phyloP scores from a whole-genome alignment of 2,113 vertebrate genomes.

The Elachura formosa region DNA sequence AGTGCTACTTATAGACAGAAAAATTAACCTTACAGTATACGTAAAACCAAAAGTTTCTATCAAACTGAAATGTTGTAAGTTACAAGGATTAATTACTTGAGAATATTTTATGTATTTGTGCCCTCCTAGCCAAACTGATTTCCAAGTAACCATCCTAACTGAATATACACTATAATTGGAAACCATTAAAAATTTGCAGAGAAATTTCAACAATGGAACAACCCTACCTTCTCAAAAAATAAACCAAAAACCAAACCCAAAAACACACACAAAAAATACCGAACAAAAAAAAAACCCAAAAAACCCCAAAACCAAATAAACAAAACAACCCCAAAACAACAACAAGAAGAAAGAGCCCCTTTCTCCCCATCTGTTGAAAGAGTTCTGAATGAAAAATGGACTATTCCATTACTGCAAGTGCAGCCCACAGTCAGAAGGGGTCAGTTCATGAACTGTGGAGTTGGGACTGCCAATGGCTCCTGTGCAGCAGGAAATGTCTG shows the following conservation, averaged over 20 bases:
- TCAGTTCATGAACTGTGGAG: not conserved
- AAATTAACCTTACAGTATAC: not conserved
- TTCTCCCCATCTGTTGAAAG: not conserved
- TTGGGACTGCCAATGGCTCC: slow-evolving; percentile 21
- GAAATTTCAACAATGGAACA: not conserved
- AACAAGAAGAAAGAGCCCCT: not conserved
- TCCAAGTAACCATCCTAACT: not conserved
- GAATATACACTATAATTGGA: not conserved
- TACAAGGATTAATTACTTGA: slow-evolving; percentile 7
- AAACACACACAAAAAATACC: no score
- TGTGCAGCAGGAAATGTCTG: slow-evolving; percentile 27
- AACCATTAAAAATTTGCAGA: not conserved
- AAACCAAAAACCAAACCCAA: no score
- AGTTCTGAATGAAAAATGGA: not conserved
- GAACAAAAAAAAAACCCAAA: no score
- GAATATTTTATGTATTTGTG: not conserved
- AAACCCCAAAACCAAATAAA: no score
- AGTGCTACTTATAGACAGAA: slow-evolving; percentile 47
- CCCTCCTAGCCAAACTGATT: not conserved
- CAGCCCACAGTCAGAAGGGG: not conserved
- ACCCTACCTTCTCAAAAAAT: no score
- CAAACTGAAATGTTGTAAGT: slow-evolving; percentile 40
- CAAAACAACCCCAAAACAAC: no score
- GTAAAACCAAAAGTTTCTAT: not conserved
- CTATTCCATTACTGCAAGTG: not conserved